Conservation (phyloP, 2,113 vertebrate genomes). For the Antennarius striatus region DNA sequence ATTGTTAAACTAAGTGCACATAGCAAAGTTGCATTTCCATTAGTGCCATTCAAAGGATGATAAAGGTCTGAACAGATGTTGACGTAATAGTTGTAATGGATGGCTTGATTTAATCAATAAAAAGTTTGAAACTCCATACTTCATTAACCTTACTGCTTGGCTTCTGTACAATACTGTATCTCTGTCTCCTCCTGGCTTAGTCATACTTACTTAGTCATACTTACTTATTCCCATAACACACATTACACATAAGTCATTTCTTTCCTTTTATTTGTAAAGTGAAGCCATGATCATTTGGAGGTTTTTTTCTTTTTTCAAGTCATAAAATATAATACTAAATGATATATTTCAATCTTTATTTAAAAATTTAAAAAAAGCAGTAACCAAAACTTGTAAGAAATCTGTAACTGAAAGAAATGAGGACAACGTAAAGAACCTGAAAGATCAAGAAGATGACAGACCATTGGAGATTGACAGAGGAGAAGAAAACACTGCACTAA, state of each 20-base stretch:
- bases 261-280: no score
- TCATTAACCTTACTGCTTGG: neutral
- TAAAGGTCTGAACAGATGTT: constrained; percentile 6
- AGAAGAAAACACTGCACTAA: neutral
- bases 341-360: neutral
- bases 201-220: constrained; percentile 1
- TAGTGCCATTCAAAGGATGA: neutral
- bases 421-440: neutral
- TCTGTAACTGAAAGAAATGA: constrained; percentile 1
- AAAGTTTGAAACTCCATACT: neutral
- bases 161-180: constrained; percentile 11
- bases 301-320: no score
- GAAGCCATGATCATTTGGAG: no score
- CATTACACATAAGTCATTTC: no score
- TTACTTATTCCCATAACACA: neutral
- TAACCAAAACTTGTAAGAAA: neutral
- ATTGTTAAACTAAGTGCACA: neutral
- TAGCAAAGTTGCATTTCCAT: neutral
- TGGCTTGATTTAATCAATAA: constrained; percentile 22
- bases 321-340: neutral
- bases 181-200: constrained; percentile 18
- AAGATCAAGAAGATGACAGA: neutral
- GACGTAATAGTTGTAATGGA: constrained; percentile 5
- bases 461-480: neutral
- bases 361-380: neutral